phyloP scores from a whole-genome alignment of 2,888 invertebrate species.

The Carterocephalus palaemon region DNA sequence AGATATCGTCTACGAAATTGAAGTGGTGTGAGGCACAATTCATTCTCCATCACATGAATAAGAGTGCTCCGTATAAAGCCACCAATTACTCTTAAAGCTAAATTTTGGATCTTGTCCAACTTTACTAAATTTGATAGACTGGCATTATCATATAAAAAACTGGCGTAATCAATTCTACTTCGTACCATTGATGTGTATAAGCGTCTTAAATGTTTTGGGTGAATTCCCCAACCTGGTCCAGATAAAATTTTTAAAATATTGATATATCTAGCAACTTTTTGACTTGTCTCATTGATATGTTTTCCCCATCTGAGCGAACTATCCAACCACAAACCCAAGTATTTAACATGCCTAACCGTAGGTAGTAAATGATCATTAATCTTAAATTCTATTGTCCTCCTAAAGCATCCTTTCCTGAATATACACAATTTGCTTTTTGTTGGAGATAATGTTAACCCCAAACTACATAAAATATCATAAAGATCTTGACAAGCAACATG shows the following conservation, averaged over 20 bases:
- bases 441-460: neutral
- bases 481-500: neutral
- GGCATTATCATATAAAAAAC: slow-evolving; percentile 16
- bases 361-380: neutral
- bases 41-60: slow-evolving; percentile 22
- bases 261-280: neutral
- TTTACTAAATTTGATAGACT: slow-evolving; percentile 8
- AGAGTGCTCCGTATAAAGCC: slow-evolving; percentile 20
- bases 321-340: neutral
- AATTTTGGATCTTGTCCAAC: slow-evolving; percentile 19
- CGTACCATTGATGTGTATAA: slow-evolving; percentile 22
- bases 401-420: neutral
- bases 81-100: slow-evolving; percentile 20
- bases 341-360: neutral
- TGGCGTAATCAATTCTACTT: slow-evolving; percentile 20
- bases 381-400: no score
- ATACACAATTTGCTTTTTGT: slow-evolving; percentile 1
- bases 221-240: slow-evolving; percentile 19
- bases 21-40: slow-evolving; percentile 16
- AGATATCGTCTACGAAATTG: slow-evolving; percentile 15
- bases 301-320: neutral
- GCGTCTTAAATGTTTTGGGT: slow-evolving; percentile 13
- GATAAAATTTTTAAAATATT: slow-evolving; percentile 9
- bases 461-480: no score
- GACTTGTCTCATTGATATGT: neutral